These are phyloP conservation scores for Apostichopus leukothele DNA, from an alignment of 53 echinoderm and acorn worm genomes.

Conservation along the genomic window DNA sequence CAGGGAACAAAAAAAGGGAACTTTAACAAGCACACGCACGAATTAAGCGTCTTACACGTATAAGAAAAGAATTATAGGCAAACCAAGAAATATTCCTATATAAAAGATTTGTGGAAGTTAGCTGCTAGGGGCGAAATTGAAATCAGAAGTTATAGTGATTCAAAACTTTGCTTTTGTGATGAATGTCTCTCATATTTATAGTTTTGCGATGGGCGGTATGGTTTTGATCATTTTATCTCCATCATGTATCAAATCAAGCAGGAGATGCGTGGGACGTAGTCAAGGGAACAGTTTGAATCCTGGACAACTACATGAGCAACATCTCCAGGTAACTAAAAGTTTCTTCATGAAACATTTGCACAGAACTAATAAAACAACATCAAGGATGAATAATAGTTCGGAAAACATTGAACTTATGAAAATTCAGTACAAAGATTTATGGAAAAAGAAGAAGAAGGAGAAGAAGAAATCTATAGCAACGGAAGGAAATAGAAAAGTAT, in stretches of 20 bases:
- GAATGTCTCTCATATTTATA: background rate
- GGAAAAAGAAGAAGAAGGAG: too few species aligned
- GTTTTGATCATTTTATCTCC: background rate
- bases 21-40: too few species aligned
- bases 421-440: too few species aligned
- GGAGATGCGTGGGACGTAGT: background rate
- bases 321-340: background rate
- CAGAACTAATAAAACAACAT: background rate
- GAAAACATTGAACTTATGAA: too few species aligned
- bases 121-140: too few species aligned
- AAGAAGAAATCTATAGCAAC: too few species aligned
- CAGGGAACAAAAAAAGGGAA: too few species aligned
- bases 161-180: background rate
- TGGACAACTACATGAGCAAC: background rate
- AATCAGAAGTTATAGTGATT: too few species aligned
- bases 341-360: slow-evolving; percentile 16
- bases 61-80: too few species aligned
- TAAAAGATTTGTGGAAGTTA: too few species aligned
- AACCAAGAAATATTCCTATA: too few species aligned
- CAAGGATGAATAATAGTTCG: background rate
- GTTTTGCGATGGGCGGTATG: background rate
- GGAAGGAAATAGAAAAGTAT: background rate
- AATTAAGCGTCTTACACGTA: too few species aligned
- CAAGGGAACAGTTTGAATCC: background rate
- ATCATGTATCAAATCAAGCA: background rate